Base-by-base conservation (phyloP, 2,797 vertebrate genomes). In the Dallia pectoralis region DNA sequence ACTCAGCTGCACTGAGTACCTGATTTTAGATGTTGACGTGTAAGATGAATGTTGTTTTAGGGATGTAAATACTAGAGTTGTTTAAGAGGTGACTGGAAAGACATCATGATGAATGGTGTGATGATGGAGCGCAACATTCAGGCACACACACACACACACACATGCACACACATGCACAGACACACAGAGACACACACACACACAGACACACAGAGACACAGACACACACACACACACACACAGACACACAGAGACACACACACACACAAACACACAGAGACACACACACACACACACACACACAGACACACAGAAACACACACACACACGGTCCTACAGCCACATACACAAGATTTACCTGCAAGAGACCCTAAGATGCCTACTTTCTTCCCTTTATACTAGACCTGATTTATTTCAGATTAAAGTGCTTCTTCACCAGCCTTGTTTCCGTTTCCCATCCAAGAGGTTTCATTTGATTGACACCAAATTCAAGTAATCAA, bases 11-110 rank as follows among this genome's bases (percentile, higher is more conserved):
- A 40, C 40, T 44, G 9, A 44, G 40, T 44, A 14, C 73, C 68
- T 82, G 72, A 81, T 78, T 48, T 72, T 69, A 15, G 73, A 75
- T 68, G 62, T 32, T 85, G 80, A 84, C 83, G 83, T 75, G 65
- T 25, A 79, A 90, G 86, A 90, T 84, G 80, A 85, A 91, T 91
- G 83, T 84, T 83, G 77, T 82, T 82, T 81, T 71, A 70, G 29
- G 63, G 53, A 81, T 76, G 74, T 76, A 84, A 82, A 88, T 86
- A 76, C 80, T 87, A 81, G 71, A 77, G 66, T 82, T 85, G 82
- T 87, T 89, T 81, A 84, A 79, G 18, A 77, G 73, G 76, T 77
- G 83, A 79, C 81, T 67, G 67, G 76, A 29, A 72, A 79, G 77
- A 83, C 74, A 75, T 79, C 71, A 84, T 90, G 85, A 91, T 90